Evolutionary conservation across 2,888 invertebrate genomes (phyloP).

Genomic region (Lepidonotus clava): DNA sequence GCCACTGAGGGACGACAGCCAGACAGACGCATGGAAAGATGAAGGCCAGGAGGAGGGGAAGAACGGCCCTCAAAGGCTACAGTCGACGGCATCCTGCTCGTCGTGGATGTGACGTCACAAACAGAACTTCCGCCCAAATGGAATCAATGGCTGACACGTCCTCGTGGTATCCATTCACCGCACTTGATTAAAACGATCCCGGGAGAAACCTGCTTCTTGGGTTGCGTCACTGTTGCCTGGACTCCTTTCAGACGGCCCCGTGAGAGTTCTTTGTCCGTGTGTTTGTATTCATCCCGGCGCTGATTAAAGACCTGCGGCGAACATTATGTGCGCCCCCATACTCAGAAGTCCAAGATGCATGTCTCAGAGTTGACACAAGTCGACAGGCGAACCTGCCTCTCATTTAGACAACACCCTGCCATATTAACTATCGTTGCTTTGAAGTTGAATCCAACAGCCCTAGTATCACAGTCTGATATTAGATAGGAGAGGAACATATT

Average conservation of each 20-base stretch:
- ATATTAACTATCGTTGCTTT: no score
- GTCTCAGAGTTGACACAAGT: no score
- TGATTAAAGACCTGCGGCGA: neutral
- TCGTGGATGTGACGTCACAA: neutral
- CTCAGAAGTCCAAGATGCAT: no score
- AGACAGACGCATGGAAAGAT: neutral
- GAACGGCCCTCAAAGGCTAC: neutral
- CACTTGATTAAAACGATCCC: constrained; percentile 20
- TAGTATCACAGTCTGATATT: no score
- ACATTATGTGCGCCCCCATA: neutral
- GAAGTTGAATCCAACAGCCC: no score
- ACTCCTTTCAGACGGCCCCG: neutral
- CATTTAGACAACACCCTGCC: no score
- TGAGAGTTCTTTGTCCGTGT: neutral
- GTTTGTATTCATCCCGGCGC: neutral
- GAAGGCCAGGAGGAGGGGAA: neutral
- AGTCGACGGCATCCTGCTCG: neutral
- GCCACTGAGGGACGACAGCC: neutral
- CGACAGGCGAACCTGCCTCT: no score
- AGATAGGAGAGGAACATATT: no score
- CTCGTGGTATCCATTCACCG: constrained; percentile 14
- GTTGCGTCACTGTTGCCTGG: neutral
- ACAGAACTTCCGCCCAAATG: neutral
- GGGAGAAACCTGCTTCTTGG: neutral
- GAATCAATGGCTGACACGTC: constrained; percentile 1